Base-by-base conservation (phyloP, 2,888 invertebrate species). In the Nymphalis polychloros region DNA sequence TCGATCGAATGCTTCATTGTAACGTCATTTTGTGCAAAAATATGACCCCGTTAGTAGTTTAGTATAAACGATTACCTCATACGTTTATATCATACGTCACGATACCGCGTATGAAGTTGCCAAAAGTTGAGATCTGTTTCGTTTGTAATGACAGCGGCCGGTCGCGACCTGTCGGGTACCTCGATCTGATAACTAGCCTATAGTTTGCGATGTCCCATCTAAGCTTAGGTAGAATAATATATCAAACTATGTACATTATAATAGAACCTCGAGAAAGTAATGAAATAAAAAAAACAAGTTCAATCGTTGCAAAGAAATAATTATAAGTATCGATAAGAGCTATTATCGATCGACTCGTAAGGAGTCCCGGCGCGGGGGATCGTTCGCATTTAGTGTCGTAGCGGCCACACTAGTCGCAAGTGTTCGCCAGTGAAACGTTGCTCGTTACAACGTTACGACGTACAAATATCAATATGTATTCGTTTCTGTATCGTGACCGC, bases 321-420 rank as follows among this genome's bases (percentile, higher is more conserved):
- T 66, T 69, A 68, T 69, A 66, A 62, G 67, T 73, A 76, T 73
- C 76, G 72, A 76, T 78, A 77, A 77, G 81, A 80, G 78, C 80
- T 79, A 84, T 83, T 82, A 82, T 72, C 76, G 78, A 81, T 81
- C 77, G 81, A 84, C 49, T 4, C n/a, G 19, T 7, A 17, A 23
- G 41, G 20, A 31, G 20, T 27, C 13, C 55, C 23, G 27, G 23
- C 13, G n/a, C 20, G 46, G 59, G 59, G 19, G n/a, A 8, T 19
- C 13, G 47, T 59, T 47, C 23, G 47, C 47, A 47, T 47, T 55
- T 55, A 55, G n/a, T 13, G 31, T 35, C 31, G 27, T 6, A 31
- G 27, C 27, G 27, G 27, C 27, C 27, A 4, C 27, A 5, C 27
- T 4, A 5, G 27, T 3, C 27, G 27, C 27, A 5, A 27, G 23